These are phyloP conservation scores for Habropoda laboriosa DNA, from an alignment of 1,140 invertebrate genomes.

Conservation along the genomic window DNA sequence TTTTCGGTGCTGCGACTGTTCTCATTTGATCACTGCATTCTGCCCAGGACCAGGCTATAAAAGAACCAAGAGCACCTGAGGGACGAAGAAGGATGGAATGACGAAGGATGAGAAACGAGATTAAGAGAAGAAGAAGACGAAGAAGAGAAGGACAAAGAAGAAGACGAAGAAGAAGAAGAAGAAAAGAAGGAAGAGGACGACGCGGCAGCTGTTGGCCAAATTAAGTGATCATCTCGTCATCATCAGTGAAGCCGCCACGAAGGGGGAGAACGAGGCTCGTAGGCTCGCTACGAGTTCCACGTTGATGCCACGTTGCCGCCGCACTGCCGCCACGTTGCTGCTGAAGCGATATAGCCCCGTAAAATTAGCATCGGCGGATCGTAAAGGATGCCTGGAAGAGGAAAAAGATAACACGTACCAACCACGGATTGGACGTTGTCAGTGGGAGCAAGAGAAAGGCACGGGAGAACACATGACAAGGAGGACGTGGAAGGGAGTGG, in stretches of 20 bases:
- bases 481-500: slow-evolving; percentile 52
- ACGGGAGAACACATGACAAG: slow-evolving; percentile 1
- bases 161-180: slow-evolving; percentile 38
- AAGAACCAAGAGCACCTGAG: slow-evolving; percentile 16
- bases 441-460: slow-evolving; percentile 34
- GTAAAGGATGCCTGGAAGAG: slow-evolving; percentile 73
- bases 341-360: slow-evolving; percentile 66
- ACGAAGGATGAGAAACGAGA: slow-evolving; percentile 29
- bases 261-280: slow-evolving; percentile 46
- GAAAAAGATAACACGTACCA: slow-evolving; percentile 46
- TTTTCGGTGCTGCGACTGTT: slow-evolving; percentile 14
- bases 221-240: slow-evolving; percentile 82
- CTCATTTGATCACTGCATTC: too few relatives aligned
- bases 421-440: slow-evolving; percentile 54
- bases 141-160: slow-evolving; percentile 31
- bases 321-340: slow-evolving; percentile 39
- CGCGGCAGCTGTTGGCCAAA: slow-evolving; percentile 82
- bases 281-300: slow-evolving; percentile 37
- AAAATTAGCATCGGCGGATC: slow-evolving; percentile 79
- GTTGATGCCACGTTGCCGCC: slow-evolving; percentile 63
- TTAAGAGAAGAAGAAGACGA: slow-evolving; percentile 16
- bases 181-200: slow-evolving; percentile 58
- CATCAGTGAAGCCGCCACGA: slow-evolving; percentile 79
- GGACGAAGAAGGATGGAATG: not conserved
- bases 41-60: slow-evolving; percentile 35